Evolutionary conservation across 2,113 vertebrate genomes (phyloP).

Genomic region (Mystacornis crossleyi): DNA sequence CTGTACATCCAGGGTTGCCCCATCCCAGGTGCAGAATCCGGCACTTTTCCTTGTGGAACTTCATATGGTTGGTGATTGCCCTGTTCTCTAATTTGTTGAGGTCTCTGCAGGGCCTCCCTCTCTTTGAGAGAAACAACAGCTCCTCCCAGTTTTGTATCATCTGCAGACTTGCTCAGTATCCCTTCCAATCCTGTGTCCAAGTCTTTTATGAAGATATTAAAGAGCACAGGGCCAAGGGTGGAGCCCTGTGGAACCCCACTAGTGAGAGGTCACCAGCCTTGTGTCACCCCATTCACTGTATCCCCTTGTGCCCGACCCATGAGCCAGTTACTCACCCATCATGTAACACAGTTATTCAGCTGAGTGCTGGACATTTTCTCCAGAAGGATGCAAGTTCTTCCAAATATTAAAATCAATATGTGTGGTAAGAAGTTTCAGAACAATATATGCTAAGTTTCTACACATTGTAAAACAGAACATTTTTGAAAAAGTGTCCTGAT

Average conservation of each 20-base stretch:
- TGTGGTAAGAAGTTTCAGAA: neutral
- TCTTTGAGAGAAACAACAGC: neutral
- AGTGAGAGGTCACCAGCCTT: neutral
- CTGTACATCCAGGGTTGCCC: rapidly evolving
- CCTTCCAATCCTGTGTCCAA: neutral
- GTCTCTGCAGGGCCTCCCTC: neutral
- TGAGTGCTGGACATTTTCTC: neutral
- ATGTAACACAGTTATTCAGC: too few species aligned
- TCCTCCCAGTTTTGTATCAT: neutral
- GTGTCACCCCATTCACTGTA: neutral
- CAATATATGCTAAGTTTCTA: neutral
- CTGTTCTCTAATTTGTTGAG: neutral
- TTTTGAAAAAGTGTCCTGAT: neutral
- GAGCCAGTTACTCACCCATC: neutral
- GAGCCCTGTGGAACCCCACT: neutral
- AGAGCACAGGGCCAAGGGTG: neutral
- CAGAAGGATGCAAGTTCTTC: neutral
- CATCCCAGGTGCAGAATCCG: neutral
- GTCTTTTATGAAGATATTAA: neutral
- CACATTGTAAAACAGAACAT: neutral
- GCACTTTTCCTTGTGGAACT: neutral
- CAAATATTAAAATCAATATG: neutral
- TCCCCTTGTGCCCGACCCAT: rapidly evolving
- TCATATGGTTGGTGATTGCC: neutral
- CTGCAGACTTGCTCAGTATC: neutral